phyloP scores from a whole-genome alignment of 53 echinoderm and acorn worm genomes.

The Echinometra lucunter region DNA sequence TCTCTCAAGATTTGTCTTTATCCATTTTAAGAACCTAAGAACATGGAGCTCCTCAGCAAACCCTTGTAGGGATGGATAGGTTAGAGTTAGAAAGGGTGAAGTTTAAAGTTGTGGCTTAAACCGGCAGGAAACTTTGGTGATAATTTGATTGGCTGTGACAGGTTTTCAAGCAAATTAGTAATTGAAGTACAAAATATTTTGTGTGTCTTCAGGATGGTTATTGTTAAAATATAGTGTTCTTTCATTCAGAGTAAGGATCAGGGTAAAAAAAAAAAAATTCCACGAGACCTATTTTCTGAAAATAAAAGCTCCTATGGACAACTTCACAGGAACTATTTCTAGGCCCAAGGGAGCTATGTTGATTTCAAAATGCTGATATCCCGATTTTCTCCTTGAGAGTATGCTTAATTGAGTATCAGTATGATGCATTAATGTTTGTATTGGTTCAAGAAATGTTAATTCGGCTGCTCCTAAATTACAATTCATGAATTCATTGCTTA shows the following conservation, averaged over 20 bases:
- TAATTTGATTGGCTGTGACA: neutral
- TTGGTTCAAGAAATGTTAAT: too few relatives aligned
- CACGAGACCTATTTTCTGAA: too few relatives aligned
- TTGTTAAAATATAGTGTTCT: neutral
- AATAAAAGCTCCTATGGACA: too few relatives aligned
- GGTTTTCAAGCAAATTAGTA: neutral
- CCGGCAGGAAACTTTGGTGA: constrained; percentile 8
- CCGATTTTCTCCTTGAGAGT: too few relatives aligned
- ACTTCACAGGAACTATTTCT: too few relatives aligned
- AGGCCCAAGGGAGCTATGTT: too few relatives aligned
- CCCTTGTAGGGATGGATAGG: neutral
- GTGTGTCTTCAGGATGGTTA: neutral
- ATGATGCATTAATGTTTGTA: too few relatives aligned
- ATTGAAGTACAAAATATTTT: neutral
- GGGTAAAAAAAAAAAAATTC: too few relatives aligned
- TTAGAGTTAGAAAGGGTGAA: neutral
- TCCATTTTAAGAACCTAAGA: neutral
- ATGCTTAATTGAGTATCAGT: too few relatives aligned
- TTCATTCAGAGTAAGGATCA: neutral
- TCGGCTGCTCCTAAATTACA: too few relatives aligned
- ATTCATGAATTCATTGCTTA: too few relatives aligned
- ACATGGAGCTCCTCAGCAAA: neutral
- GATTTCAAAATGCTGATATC: too few relatives aligned
- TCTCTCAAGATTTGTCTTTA: neutral
- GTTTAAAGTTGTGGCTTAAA: neutral